Evolutionary conservation across 2,113 vertebrate genomes (phyloP).

Genomic region (Todiramphus saurophagus): DNA sequence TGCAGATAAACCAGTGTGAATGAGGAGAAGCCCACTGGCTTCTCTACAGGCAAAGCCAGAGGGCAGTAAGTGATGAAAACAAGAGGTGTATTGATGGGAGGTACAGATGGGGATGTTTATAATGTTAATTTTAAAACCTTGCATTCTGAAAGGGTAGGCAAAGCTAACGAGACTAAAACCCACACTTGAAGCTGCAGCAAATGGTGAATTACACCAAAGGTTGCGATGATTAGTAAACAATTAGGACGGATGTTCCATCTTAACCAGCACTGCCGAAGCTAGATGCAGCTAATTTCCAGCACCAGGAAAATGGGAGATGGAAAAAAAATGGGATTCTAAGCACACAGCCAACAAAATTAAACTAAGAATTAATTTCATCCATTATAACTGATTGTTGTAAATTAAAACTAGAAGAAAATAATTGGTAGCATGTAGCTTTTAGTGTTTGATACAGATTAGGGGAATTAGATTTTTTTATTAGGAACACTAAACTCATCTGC

Average conservation of each 20-base stretch:
- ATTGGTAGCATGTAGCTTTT: slow-evolving; percentile 59
- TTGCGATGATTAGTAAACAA: slow-evolving; percentile 28
- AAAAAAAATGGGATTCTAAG: not conserved
- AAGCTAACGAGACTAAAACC: not conserved
- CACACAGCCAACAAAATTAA: slow-evolving; percentile 55
- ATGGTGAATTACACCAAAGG: not conserved
- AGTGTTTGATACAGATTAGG: slow-evolving; percentile 62
- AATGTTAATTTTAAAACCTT: not conserved
- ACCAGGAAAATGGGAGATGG: not conserved
- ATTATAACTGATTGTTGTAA: slow-evolving; percentile 67
- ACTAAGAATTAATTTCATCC: slow-evolving; percentile 64
- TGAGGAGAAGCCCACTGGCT: not conserved
- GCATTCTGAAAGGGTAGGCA: not conserved
- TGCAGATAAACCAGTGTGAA: not conserved
- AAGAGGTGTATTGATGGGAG: not conserved
- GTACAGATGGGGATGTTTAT: not conserved
- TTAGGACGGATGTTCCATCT: slow-evolving; percentile 33
- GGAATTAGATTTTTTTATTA: slow-evolving; percentile 63
- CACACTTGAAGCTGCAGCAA: not conserved
- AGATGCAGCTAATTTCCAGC: slow-evolving; percentile 17
- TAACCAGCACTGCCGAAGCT: not conserved
- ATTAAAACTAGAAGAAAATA: slow-evolving; percentile 67
- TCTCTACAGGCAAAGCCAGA: not conserved
- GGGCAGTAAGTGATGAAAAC: not conserved
- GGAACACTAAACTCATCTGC: slow-evolving; percentile 23